Evolutionary conservation across 2,113 vertebrate genomes (phyloP).

Genomic region (Candoia aspera): DNA sequence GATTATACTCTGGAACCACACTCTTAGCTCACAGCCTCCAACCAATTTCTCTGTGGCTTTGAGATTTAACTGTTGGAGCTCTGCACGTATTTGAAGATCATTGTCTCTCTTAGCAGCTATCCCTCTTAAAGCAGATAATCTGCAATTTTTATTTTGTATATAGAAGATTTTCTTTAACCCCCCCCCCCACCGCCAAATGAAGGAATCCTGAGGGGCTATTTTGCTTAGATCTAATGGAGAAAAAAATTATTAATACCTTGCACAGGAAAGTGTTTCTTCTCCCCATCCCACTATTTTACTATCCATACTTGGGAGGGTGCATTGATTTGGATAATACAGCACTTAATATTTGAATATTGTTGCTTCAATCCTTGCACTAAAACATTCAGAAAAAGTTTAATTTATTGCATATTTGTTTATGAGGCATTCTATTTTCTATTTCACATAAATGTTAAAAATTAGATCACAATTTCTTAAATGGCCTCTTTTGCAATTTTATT

Average conservation of each 20-base stretch:
- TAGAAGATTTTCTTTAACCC: constrained; percentile 21
- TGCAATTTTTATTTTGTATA: constrained; percentile 12
- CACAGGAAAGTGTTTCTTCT: neutral
- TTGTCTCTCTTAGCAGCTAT: constrained; percentile 41
- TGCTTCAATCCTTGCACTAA: neutral
- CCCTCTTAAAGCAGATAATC: neutral
- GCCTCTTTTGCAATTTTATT: constrained; percentile 49
- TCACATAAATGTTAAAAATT: constrained; percentile 27
- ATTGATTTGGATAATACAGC: neutral
- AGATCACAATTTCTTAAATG: constrained; percentile 42
- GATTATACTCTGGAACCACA: constrained; percentile 80
- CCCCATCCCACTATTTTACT: neutral
- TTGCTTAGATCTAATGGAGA: constrained; percentile 24
- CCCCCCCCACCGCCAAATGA: neutral
- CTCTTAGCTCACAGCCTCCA: constrained; percentile 69
- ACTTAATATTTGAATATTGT: constrained; percentile 16
- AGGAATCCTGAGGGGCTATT: constrained; percentile 11
- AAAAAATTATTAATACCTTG: constrained; percentile 9
- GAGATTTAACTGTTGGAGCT: constrained; percentile 67
- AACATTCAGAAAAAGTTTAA: constrained; percentile 26
- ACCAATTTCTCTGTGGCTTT: constrained; percentile 64
- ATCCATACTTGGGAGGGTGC: neutral
- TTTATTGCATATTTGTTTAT: constrained; percentile 54
- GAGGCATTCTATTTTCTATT: constrained; percentile 41
- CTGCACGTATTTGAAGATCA: constrained; percentile 59